A percentile compares a stretch with the other conserved stretches of the same genome.
phyloP scores from a whole-genome alignment of 2,888 invertebrate genomes.

The Thyatira batis region DNA sequence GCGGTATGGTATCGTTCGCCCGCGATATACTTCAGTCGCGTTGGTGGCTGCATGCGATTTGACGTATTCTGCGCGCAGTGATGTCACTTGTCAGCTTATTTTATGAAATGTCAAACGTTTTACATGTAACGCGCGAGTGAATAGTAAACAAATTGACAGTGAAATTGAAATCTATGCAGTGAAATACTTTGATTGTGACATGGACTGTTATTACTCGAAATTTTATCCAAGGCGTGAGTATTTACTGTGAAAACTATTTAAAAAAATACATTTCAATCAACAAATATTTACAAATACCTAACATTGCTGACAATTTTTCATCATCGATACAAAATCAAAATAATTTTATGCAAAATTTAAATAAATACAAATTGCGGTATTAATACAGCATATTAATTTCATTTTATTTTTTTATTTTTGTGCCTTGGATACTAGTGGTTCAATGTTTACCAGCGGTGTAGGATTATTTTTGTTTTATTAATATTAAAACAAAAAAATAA shows the following conservation, averaged over 20 bases:
- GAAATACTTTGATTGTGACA: conserved; percentile 66
- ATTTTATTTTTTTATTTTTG: too few species aligned
- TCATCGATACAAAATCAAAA: background rate
- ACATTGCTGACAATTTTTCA: conserved; percentile 29
- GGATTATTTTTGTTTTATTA: too few species aligned
- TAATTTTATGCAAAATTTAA: background rate
- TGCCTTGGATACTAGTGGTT: too few species aligned
- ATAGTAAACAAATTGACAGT: conserved; percentile 78
- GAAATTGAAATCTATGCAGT: conserved; percentile 71
- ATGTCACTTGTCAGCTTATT: conserved; percentile 81
- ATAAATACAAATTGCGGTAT: background rate
- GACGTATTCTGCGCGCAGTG: conserved; percentile 81
- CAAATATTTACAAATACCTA: conserved; percentile 64
- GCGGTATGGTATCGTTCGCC: conserved; percentile 82
- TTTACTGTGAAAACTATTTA: conserved; percentile 53
- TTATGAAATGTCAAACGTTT: conserved; percentile 80
- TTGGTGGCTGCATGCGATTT: conserved; percentile 82
- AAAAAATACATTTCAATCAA: conserved; percentile 77
- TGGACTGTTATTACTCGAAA: conserved; percentile 82
- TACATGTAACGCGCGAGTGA: conserved; percentile 75
- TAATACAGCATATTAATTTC: too few species aligned
- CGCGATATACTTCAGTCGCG: conserved; percentile 83
- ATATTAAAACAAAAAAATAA: too few species aligned
- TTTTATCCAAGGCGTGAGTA: conserved; percentile 82
- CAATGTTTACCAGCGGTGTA: too few species aligned